Percentiles rank a stretch among this genome's conserved stretches.
These are phyloP conservation scores for Heliconius melpomene DNA, from an alignment of 1,140 invertebrate genomes.

Conservation along the genomic window DNA sequence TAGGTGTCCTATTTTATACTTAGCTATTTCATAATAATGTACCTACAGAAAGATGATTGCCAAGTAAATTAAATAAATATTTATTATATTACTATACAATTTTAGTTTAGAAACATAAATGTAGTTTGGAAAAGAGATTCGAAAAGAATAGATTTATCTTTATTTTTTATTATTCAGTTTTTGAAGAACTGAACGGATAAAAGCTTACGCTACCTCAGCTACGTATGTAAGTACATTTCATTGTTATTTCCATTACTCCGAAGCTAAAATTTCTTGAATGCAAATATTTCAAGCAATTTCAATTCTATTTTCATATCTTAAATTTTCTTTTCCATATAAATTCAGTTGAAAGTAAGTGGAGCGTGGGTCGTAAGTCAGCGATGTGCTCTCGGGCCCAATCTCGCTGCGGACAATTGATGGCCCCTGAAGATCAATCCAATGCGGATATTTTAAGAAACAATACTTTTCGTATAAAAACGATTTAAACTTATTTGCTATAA, in stretches of 20 bases:
- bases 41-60: too few species aligned
- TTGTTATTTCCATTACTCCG: neutral
- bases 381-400: slow-evolving; percentile 15
- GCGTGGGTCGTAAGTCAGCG: slow-evolving; percentile 10
- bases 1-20: too few species aligned
- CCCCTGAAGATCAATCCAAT: slow-evolving; percentile 6
- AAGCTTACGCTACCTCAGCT: neutral
- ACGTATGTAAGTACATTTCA: neutral
- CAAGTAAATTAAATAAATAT: too few species aligned
- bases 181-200: too few species aligned
- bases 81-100: too few species aligned
- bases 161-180: too few species aligned
- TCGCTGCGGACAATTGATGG: slow-evolving; percentile 3
- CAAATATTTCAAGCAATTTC: neutral
- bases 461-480: neutral
- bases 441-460: slow-evolving; percentile 1
- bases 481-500: neutral
- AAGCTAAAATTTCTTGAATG: neutral
- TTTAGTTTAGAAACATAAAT: too few species aligned
- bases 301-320: slow-evolving; percentile 13
- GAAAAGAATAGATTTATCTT: too few species aligned
- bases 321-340: neutral
- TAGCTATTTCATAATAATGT: too few species aligned
- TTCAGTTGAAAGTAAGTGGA: slow-evolving; percentile 3
- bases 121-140: too few species aligned